Percentiles rank a stretch among this genome's conserved stretches.
phyloP scores from a whole-genome alignment of 2,888 invertebrate genomes.

The Troilus luridus region DNA sequence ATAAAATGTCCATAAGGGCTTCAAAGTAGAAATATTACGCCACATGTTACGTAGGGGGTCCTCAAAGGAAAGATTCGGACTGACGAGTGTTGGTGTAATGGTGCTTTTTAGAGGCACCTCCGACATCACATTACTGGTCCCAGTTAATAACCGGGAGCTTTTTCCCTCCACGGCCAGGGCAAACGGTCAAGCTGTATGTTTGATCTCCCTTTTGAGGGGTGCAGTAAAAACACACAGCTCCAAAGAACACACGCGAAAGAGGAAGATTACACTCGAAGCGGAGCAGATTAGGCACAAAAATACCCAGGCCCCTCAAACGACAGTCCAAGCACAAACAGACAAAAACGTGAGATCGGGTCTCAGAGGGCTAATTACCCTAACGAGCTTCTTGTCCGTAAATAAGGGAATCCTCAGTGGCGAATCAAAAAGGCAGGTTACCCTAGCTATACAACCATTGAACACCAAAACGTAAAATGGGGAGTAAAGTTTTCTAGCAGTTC shows the following conservation, averaged over 20 bases:
- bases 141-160: conserved; percentile 4
- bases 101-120: conserved; percentile 24
- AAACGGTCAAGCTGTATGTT: conserved; percentile 26
- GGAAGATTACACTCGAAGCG: conserved; percentile 12
- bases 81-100: conserved; percentile 2
- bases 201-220: neutral
- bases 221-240: conserved; percentile 24
- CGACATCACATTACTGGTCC: neutral
- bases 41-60: neutral
- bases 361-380: conserved; percentile 15
- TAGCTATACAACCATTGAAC: too few relatives aligned
- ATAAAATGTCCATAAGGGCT: neutral
- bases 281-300: conserved; percentile 24
- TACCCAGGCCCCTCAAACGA: neutral
- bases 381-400: conserved; percentile 7
- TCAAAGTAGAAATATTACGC: neutral
- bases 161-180: neutral
- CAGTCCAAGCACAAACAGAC: conserved; percentile 3
- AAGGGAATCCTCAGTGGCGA: neutral
- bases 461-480: too few relatives aligned
- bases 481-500: too few relatives aligned
- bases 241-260: conserved; percentile 29
- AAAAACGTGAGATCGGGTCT: neutral
- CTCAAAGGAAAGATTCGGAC: neutral
- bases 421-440: neutral